Conservation (phyloP, 2,797 vertebrate species). For the Nothura maculosa region DNA sequence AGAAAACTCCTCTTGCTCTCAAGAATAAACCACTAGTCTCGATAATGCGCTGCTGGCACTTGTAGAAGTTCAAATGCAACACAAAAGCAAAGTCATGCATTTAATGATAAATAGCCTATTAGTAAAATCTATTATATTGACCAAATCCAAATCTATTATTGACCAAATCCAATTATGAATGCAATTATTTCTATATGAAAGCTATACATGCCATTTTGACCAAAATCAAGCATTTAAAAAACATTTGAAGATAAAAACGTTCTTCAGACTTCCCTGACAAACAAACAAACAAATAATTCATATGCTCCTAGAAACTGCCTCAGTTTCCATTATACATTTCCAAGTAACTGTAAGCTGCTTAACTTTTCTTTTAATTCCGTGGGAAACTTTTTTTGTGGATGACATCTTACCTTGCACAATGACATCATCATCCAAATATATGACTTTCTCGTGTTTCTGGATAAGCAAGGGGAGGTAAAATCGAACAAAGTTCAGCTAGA, state of each 20-base stretch:
- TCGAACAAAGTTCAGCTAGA: constrained; percentile 95
- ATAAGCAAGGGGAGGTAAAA: constrained; percentile 94
- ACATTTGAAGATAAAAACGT: not conserved
- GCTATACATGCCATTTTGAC: not conserved
- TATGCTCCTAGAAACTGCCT: not conserved
- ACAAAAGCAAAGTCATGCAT: not conserved
- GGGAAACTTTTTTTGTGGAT: not conserved
- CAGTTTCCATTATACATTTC: not conserved
- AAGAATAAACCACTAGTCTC: not conserved
- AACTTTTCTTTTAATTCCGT: not conserved
- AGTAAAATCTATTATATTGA: not conserved
- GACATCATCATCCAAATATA: constrained; percentile 96
- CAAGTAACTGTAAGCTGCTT: not conserved
- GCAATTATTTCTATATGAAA: not conserved
- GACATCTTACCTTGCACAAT: constrained; percentile 92
- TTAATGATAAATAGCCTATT: not conserved
- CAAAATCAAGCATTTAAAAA: not conserved
- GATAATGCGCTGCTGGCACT: not conserved
- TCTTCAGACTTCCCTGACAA: not conserved
- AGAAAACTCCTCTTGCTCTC: not conserved
- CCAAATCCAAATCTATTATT: not conserved
- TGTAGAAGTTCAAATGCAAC: not conserved
- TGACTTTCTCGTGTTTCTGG: constrained; percentile 89
- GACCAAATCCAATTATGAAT: not conserved
- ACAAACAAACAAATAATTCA: not conserved